These are phyloP conservation scores for Polyommatus iphigenia DNA, from an alignment of 2,888 invertebrate genomes.

Conservation along the genomic window DNA sequence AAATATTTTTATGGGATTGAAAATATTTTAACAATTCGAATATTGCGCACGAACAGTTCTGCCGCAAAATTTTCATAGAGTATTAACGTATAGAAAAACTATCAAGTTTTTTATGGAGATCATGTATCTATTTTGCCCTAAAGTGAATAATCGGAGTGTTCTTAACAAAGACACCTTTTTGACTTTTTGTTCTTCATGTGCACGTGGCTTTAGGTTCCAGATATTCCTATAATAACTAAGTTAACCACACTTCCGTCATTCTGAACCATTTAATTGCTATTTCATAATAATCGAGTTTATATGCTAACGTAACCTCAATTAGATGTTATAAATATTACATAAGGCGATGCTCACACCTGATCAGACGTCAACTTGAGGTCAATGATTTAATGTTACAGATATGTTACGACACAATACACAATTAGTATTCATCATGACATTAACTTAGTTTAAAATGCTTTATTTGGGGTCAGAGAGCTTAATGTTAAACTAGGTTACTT, in stretches of 20 bases:
- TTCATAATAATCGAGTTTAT: constrained; percentile 3
- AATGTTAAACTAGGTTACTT: background rate
- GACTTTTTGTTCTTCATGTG: background rate
- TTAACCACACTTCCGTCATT: background rate
- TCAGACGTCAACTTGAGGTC: background rate
- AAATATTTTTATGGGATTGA: background rate
- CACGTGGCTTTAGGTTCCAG: background rate
- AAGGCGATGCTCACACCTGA: background rate
- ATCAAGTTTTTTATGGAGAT: background rate
- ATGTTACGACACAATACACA: constrained; percentile 7
- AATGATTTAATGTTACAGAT: constrained; percentile 8
- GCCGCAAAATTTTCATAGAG: background rate
- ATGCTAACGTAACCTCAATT: constrained; percentile 8
- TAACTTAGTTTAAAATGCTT: background rate
- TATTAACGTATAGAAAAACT: background rate
- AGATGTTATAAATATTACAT: constrained; percentile 17
- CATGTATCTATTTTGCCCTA: too few relatives aligned
- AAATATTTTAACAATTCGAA: too few relatives aligned
- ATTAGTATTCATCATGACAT: constrained; percentile 1
- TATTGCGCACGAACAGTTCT: too few relatives aligned
- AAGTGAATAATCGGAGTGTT: background rate
- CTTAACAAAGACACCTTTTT: background rate
- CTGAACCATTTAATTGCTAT: constrained; percentile 10
- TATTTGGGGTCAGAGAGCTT: background rate
- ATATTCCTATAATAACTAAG: background rate